Conservation (phyloP, 2,113 vertebrate genomes). For the Turdus rufiventris region DNA sequence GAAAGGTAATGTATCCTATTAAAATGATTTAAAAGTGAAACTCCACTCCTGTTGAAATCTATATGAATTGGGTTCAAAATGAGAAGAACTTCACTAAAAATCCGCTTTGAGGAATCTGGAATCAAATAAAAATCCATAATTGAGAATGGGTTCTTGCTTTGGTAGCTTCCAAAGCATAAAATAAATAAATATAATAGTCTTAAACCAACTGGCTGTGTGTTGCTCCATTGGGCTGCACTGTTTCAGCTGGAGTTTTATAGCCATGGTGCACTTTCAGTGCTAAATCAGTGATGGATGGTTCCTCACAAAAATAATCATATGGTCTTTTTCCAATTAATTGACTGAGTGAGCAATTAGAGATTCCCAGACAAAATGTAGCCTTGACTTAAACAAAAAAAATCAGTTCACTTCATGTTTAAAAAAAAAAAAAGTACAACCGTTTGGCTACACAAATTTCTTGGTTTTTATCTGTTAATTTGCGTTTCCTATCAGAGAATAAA, state of each 20-base stretch:
- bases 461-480: neutral
- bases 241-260: neutral
- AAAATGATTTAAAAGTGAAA: neutral
- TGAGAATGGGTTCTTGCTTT: neutral
- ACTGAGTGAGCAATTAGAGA: neutral
- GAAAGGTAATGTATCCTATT: neutral
- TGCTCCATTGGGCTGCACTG: neutral
- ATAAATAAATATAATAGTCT: neutral
- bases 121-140: neutral
- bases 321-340: neutral
- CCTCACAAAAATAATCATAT: neutral
- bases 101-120: accelerated
- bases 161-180: neutral
- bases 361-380: neutral
- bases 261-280: neutral
- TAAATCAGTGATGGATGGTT: neutral
- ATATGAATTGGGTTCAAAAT: neutral
- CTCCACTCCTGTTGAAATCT: neutral
- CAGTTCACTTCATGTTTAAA: neutral
- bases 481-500: neutral
- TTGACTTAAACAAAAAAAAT: neutral
- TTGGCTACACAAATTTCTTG: neutral
- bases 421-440: neutral
- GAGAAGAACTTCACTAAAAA: neutral
- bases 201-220: neutral